Conservation (phyloP, 2,888 invertebrate genomes). For the Aphidius colemani region DNA sequence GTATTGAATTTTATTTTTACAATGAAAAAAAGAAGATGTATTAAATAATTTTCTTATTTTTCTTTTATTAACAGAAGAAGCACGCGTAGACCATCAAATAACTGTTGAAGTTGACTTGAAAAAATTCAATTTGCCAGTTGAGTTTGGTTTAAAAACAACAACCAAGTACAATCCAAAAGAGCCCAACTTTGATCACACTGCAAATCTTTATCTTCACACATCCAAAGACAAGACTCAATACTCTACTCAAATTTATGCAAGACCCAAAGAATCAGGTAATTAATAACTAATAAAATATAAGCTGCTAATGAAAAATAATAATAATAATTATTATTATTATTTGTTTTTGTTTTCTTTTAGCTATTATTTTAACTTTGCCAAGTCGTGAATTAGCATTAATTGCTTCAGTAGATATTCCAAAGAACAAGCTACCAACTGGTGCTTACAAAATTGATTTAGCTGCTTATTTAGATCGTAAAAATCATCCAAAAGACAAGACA, state of each 20-base stretch:
- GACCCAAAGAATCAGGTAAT: slow-evolving; percentile 68
- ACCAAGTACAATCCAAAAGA: slow-evolving; percentile 66
- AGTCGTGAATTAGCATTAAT: slow-evolving; percentile 71
- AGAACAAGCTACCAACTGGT: slow-evolving; percentile 59
- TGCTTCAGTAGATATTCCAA: slow-evolving; percentile 54
- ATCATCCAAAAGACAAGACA: slow-evolving; percentile 72
- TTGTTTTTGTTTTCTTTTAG: slow-evolving; percentile 48
- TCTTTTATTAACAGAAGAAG: slow-evolving; percentile 58
- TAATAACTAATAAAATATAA: slow-evolving; percentile 28
- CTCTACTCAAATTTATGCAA: slow-evolving; percentile 70
- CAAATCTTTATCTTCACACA: slow-evolving; percentile 73
- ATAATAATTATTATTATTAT: too few species aligned
- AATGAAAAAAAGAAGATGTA: background rate
- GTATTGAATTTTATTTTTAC: slow-evolving; percentile 28
- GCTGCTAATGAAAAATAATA: too few species aligned
- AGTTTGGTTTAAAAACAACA: slow-evolving; percentile 73
- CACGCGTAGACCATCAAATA: slow-evolving; percentile 66
- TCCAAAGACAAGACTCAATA: slow-evolving; percentile 73
- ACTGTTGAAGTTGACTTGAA: slow-evolving; percentile 73
- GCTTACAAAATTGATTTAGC: slow-evolving; percentile 68
- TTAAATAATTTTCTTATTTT: background rate
- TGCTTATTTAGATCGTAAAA: slow-evolving; percentile 74
- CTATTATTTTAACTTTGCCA: slow-evolving; percentile 70
- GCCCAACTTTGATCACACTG: slow-evolving; percentile 68
- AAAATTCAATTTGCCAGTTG: slow-evolving; percentile 75